Percentiles rank a stretch among this genome's conserved stretches.
These are phyloP conservation scores for Salvelinus sp. DNA, from an alignment of 2,113 vertebrate species.

Conservation along the genomic window DNA sequence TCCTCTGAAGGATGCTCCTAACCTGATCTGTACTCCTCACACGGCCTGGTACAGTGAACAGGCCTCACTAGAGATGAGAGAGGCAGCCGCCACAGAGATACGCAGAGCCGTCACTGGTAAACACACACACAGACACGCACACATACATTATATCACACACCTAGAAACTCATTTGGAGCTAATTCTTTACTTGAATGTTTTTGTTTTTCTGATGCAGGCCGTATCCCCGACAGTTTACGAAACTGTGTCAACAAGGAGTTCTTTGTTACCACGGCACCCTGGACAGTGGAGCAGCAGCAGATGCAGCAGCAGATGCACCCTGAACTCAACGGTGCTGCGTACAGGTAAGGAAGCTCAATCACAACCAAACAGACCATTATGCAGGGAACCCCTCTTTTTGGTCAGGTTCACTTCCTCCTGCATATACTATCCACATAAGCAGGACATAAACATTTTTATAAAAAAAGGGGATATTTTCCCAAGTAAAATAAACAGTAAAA, in stretches of 20 bases:
- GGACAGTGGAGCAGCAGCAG: conserved; percentile 90
- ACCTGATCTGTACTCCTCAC: conserved; percentile 96
- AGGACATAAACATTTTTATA: too few relatives aligned
- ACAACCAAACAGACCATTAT: background rate
- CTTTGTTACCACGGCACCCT: conserved; percentile 89
- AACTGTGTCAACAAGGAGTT: conserved; percentile 99
- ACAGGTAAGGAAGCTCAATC: conserved; percentile 78
- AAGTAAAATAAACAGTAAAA: too few relatives aligned
- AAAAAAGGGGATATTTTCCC: too few relatives aligned
- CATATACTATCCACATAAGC: too few relatives aligned
- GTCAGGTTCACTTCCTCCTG: too few relatives aligned
- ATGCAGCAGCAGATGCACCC: conserved; percentile 76
- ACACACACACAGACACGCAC: background rate
- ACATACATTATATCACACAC: background rate
- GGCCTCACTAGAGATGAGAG: conserved; percentile 95
- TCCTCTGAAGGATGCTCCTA: conserved; percentile 92
- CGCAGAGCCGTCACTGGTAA: conserved; percentile 93
- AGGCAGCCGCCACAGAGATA: conserved; percentile 95
- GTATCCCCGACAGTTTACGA: conserved; percentile 94
- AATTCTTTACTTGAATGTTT: too few relatives aligned
- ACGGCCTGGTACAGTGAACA: conserved; percentile 99
- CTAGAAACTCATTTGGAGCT: background rate
- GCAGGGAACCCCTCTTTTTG: background rate
- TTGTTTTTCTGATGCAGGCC: conserved; percentile 73
- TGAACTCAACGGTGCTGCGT: conserved; percentile 95